A percentile compares a stretch with the other conserved stretches of the same genome.
These are phyloP conservation scores for Cynaeus angustus DNA, from an alignment of 2,888 invertebrate species.

Conservation along the genomic window DNA sequence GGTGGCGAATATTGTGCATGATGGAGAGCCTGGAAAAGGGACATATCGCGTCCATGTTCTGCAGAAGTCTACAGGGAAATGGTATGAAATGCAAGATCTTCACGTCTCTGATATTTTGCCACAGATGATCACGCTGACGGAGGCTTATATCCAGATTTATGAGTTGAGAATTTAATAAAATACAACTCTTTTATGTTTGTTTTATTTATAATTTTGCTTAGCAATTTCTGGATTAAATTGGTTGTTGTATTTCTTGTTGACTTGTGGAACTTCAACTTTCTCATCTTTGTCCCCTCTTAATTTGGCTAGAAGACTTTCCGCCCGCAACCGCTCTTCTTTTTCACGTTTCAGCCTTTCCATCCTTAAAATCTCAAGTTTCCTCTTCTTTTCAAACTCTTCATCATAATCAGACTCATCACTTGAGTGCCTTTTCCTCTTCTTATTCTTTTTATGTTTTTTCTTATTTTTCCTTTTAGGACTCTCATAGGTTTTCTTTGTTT, in stretches of 20 bases:
- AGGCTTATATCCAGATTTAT: conserved; percentile 97
- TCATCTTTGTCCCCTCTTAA: conserved; percentile 73
- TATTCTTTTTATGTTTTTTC: conserved; percentile 66
- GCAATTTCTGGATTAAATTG: conserved; percentile 96
- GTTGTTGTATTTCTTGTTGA: conserved; percentile 87
- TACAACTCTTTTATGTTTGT: no score
- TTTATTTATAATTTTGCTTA: conserved; percentile 79
- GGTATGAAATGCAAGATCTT: conserved; percentile 94
- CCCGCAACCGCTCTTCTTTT: conserved; percentile 81
- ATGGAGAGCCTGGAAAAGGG: conserved; percentile 96
- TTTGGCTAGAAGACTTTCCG: conserved; percentile 82
- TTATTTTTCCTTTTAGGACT: conserved; percentile 50
- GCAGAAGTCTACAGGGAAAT: conserved; percentile 89
- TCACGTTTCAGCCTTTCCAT: conserved; percentile 88
- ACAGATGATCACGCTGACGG: conserved; percentile 99
- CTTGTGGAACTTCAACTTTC: conserved; percentile 65
- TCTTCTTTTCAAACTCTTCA: conserved; percentile 64
- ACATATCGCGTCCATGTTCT: conserved; percentile 95
- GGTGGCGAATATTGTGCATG: conserved; percentile 99
- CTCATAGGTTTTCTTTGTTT: background rate
- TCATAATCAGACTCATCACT: conserved; percentile 54
- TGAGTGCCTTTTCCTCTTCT: conserved; percentile 47
- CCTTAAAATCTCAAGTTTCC: conserved; percentile 80
- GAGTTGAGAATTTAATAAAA: conserved; percentile 69
- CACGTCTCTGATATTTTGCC: conserved; percentile 98